These are phyloP conservation scores for Ophion ellenae DNA, from an alignment of 2,888 invertebrate species.

Conservation along the genomic window DNA sequence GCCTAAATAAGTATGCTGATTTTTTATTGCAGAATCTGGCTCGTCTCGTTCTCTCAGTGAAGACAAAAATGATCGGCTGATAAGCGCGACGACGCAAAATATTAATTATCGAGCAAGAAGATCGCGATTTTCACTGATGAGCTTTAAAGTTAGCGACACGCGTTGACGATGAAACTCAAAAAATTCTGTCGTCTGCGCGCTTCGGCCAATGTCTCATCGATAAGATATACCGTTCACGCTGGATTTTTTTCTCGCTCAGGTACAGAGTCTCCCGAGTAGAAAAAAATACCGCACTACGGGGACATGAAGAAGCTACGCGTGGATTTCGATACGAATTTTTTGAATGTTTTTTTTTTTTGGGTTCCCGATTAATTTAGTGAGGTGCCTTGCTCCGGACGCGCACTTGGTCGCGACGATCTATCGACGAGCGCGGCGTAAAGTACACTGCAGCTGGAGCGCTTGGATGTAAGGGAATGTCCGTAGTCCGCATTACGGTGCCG, in stretches of 20 bases:
- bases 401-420: not conserved
- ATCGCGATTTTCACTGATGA: not conserved
- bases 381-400: not conserved
- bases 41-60: not conserved
- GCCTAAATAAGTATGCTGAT: not conserved
- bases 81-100: not conserved
- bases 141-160: not conserved
- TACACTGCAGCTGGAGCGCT: not conserved
- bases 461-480: conserved; percentile 29
- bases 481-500: not conserved
- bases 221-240: not conserved
- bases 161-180: not conserved
- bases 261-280: not conserved
- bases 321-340: not conserved
- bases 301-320: not conserved
- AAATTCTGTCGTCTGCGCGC: not conserved
- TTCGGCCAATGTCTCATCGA: not conserved
- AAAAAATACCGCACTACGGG: not conserved
- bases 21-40: not conserved
- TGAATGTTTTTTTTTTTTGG: not conserved
- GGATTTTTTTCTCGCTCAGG: not conserved
- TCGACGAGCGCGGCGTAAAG: not conserved
- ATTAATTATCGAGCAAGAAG: not conserved
- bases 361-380: not conserved
- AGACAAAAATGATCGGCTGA: not conserved